Conservation (phyloP, 2,113 vertebrate genomes). For the Takifugu flavidus region DNA sequence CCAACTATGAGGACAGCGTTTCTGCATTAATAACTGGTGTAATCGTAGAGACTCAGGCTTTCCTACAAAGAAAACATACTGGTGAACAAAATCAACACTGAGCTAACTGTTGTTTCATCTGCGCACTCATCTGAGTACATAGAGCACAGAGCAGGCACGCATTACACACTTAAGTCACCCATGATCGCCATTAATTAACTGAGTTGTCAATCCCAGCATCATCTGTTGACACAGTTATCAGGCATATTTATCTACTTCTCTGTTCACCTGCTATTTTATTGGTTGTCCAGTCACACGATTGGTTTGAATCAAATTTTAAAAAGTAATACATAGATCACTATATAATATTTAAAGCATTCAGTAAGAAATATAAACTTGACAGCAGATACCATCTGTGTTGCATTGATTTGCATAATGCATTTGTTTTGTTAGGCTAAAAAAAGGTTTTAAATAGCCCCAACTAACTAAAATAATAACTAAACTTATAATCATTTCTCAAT, state of each 20-base stretch:
- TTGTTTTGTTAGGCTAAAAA: too few species aligned
- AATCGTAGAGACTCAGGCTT: constrained; percentile 4
- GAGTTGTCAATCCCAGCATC: constrained; percentile 36
- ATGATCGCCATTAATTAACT: constrained; percentile 52
- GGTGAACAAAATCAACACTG: constrained; percentile 21
- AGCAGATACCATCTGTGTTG: too few species aligned
- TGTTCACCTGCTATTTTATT: background rate
- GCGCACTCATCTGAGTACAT: constrained; percentile 9
- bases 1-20: constrained; percentile 11
- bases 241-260: constrained; percentile 35
- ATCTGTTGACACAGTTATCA: constrained; percentile 59
- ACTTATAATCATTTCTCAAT: too few species aligned
- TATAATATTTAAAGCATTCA: too few species aligned
- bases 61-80: constrained; percentile 4
- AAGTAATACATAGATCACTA: too few species aligned
- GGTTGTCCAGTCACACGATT: too few species aligned
- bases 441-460: too few species aligned
- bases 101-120: constrained; percentile 22
- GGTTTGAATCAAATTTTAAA: too few species aligned
- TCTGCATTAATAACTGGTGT: constrained; percentile 17
- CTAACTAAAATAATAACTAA: too few species aligned
- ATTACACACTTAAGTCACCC: constrained; percentile 51
- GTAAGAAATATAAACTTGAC: too few species aligned
- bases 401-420: too few species aligned
- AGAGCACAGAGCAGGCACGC: constrained; percentile 11